Conservation (phyloP, 2,888 invertebrate species). For the Elysia crispata region DNA sequence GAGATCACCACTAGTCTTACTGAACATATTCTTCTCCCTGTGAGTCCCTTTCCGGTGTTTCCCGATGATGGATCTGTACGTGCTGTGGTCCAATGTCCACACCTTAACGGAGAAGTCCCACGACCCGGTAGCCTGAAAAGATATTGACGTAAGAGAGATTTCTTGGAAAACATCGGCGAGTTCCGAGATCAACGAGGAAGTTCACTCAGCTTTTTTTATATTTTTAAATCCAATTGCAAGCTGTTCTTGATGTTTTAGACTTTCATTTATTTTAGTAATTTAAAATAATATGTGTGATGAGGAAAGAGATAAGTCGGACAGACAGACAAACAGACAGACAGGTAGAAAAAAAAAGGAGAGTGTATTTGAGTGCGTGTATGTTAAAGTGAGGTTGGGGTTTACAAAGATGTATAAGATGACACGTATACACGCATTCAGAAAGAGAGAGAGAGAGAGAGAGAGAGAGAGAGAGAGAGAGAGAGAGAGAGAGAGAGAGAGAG, state of each 20-base stretch:
- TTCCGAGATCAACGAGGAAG: no score
- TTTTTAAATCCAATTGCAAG: no score
- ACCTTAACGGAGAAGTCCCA: conserved; percentile 75
- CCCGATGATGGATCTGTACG: conserved; percentile 22
- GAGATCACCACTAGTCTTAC: background rate
- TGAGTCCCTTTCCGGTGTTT: background rate
- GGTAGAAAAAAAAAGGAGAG: background rate
- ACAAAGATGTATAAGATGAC: conserved; percentile 3
- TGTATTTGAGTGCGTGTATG: background rate
- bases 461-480: no score
- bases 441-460: no score
- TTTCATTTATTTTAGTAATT: no score
- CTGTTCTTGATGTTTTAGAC: no score
- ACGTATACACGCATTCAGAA: background rate
- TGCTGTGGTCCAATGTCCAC: conserved; percentile 63
- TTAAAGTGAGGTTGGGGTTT: background rate
- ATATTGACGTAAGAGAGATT: background rate
- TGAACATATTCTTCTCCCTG: background rate
- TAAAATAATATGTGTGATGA: background rate
- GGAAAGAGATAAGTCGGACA: background rate
- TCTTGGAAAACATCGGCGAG: background rate
- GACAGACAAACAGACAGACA: background rate
- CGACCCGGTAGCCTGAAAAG: conserved; percentile 73
- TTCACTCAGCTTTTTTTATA: no score
- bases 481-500: no score